Percentiles rank a stretch among this genome's conserved stretches.
Evolutionary conservation across 2,888 invertebrate genomes (phyloP).

Genomic region (Nymphalis urticae): DNA sequence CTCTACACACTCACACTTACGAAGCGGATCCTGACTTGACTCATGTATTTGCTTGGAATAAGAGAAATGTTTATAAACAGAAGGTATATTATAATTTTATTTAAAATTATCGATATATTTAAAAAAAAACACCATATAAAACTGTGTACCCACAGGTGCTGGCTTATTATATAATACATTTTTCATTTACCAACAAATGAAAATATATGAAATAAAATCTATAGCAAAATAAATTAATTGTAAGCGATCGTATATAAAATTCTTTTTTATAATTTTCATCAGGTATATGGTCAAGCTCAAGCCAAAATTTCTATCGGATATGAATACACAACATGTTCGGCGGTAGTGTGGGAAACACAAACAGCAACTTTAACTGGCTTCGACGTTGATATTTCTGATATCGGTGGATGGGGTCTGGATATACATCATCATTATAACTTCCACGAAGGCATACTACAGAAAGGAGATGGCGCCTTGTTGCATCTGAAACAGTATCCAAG

Average conservation of each 20-base stretch:
- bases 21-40: conserved; percentile 97
- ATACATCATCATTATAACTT: conserved; percentile 99
- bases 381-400: conserved; percentile 97
- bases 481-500: conserved; percentile 96
- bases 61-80: conserved; percentile 98
- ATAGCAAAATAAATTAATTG: too few relatives aligned
- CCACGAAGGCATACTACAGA: conserved; percentile 98
- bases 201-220: too few relatives aligned
- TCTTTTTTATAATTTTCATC: conserved; percentile 23
- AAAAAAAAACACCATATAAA: too few relatives aligned
- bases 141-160: too few relatives aligned
- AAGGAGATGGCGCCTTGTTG: conserved; percentile 97
- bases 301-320: conserved; percentile 96
- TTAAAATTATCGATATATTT: not conserved
- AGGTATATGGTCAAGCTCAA: conserved; percentile 91
- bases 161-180: too few relatives aligned
- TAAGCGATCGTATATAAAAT: conserved; percentile 41
- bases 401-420: conserved; percentile 98
- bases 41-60: conserved; percentile 99
- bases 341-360: conserved; percentile 97
- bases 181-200: too few relatives aligned
- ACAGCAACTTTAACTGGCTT: conserved; percentile 96
- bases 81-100: conserved; percentile 80
- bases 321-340: conserved; percentile 92
- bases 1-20: conserved; percentile 94